Percentiles rank a stretch among this genome's conserved stretches.
These are phyloP conservation scores for Loris lydekkerianus DNA, from an alignment of 2,797 vertebrate species.

Conservation along the genomic window DNA sequence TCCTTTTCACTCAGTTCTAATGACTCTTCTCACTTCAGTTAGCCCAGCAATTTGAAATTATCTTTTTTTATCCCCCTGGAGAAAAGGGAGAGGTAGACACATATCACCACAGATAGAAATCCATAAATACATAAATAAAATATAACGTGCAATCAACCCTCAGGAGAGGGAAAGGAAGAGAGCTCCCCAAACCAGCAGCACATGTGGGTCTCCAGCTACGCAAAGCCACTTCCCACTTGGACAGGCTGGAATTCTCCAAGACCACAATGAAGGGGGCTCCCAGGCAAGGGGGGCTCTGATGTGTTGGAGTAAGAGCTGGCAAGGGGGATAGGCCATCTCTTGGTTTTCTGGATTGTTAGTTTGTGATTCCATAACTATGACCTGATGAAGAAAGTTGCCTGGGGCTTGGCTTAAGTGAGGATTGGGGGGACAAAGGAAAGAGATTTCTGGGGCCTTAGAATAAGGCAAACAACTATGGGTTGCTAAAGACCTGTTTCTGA, in stretches of 20 bases:
- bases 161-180: neutral
- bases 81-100: constrained; percentile 56
- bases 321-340: neutral
- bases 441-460: neutral
- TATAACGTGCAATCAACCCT: constrained; percentile 51
- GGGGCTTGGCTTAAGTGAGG: neutral
- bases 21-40: constrained; percentile 48
- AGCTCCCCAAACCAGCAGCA: neutral
- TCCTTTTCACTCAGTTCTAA: constrained; percentile 63
- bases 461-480: neutral
- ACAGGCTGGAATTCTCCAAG: neutral
- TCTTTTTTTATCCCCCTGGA: constrained; percentile 60
- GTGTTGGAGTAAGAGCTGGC: neutral
- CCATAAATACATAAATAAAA: constrained; percentile 79
- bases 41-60: constrained; percentile 59
- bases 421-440: neutral
- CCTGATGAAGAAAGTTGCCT: neutral
- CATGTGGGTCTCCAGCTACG: neutral
- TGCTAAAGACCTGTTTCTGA: neutral
- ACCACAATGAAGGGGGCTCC: neutral
- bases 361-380: neutral
- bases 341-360: neutral
- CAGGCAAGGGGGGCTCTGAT: neutral
- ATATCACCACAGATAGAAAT: constrained; percentile 68
- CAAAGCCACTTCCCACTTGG: neutral